These are phyloP conservation scores for Gambelia wislizenii DNA, from an alignment of 2,797 vertebrate genomes.

Conservation along the genomic window DNA sequence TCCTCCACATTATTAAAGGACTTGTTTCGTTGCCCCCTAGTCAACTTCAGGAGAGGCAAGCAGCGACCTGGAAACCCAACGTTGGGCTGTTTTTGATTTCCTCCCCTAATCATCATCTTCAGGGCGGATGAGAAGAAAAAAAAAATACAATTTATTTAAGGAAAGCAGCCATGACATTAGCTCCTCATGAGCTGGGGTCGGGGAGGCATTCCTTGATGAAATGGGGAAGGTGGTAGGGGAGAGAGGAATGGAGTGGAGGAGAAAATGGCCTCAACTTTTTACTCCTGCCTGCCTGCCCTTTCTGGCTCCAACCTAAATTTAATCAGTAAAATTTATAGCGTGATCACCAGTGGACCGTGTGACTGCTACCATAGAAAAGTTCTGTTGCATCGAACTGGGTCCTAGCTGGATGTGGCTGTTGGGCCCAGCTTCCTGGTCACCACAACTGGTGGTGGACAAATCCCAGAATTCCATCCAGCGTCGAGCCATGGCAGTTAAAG, in stretches of 20 bases:
- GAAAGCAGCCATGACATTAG: constrained; percentile 45
- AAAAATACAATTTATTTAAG: constrained; percentile 47
- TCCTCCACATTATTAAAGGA: constrained; percentile 70
- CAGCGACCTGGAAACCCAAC: constrained; percentile 64
- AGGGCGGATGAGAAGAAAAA: constrained; percentile 55
- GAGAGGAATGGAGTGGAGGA: neutral
- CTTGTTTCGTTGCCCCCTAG: constrained; percentile 56
- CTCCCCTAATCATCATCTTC: constrained; percentile 36
- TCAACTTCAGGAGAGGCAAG: constrained; percentile 62
- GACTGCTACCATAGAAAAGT: neutral
- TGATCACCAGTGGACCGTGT: neutral
- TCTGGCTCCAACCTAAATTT: neutral
- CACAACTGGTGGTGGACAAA: no score
- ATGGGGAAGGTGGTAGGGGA: neutral
- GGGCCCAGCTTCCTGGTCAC: neutral
- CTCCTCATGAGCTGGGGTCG: constrained; percentile 25
- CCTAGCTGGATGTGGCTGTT: neutral
- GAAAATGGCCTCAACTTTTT: constrained; percentile 25
- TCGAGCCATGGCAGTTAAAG: no score
- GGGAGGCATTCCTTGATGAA: constrained; percentile 7
- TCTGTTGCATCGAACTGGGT: neutral
- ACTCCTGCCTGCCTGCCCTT: neutral
- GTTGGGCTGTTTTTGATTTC: constrained; percentile 51
- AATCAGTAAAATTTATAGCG: neutral
- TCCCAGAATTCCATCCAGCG: no score